Percentiles rank a stretch among this genome's conserved stretches.
Conservation (phyloP, 2,797 vertebrate species). For the Synanceia verrucosa region DNA sequence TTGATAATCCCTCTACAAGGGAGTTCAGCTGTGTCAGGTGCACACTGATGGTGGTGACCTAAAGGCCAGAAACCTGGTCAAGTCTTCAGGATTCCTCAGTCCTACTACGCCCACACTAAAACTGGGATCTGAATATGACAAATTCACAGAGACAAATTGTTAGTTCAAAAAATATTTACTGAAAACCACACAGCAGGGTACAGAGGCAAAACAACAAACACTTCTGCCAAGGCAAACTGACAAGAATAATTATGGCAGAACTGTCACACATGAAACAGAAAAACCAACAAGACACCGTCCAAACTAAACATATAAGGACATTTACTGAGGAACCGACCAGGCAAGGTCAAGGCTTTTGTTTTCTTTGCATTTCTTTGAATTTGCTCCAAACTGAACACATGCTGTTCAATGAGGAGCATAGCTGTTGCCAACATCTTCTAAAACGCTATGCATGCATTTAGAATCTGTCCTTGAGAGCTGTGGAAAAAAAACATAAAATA, state of each 20-base stretch:
- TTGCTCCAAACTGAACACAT: neutral
- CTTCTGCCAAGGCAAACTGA: constrained; percentile 19
- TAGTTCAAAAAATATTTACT: constrained; percentile 18
- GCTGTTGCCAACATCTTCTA: neutral
- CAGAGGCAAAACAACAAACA: constrained; percentile 22
- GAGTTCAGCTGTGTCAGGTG: constrained; percentile 9
- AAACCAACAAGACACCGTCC: constrained; percentile 11
- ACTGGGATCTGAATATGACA: constrained; percentile 4
- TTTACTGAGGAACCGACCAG: neutral
- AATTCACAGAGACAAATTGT: constrained; percentile 8
- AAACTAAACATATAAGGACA: neutral
- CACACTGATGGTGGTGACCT: constrained; percentile 10
- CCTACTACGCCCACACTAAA: neutral
- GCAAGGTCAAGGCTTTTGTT: neutral
- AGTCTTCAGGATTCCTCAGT: neutral
- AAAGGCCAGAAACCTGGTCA: constrained; percentile 17
- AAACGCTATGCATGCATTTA: neutral
- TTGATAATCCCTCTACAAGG: constrained; percentile 18
- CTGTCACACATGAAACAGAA: constrained; percentile 16
- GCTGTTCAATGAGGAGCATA: neutral
- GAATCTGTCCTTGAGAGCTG: neutral
- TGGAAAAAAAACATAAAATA: no score
- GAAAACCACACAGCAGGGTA: constrained; percentile 17
- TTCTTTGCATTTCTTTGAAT: constrained; percentile 13
- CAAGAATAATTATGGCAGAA: constrained; percentile 31